A percentile compares a stretch with the other conserved stretches of the same genome.
These are phyloP conservation scores for Dissostichus mawsoni DNA, from an alignment of 2,113 vertebrate species.

Conservation along the genomic window DNA sequence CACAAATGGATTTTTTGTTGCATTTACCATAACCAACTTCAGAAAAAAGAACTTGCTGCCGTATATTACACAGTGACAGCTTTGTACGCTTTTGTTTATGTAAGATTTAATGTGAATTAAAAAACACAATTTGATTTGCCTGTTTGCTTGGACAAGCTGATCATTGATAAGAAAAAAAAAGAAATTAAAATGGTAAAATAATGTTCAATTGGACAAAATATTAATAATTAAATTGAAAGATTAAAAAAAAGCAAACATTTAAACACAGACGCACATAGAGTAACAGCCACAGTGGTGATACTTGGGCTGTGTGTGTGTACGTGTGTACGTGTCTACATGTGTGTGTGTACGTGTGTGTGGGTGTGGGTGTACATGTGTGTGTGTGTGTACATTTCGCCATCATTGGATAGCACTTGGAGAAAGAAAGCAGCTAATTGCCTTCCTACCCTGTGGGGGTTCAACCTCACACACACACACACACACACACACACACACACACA, in stretches of 20 bases:
- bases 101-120: not conserved
- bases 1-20: not conserved
- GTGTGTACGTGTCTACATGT: not conserved
- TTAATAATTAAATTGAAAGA: slow-evolving; percentile 20
- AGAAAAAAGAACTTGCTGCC: not conserved
- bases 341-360: not conserved
- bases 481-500: slow-evolving; percentile 1
- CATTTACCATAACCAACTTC: not conserved
- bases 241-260: slow-evolving; percentile 20
- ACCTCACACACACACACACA: not conserved
- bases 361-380: not conserved
- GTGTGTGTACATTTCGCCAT: slow-evolving; percentile 46
- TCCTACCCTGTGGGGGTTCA: slow-evolving; percentile 68
- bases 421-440: slow-evolving; percentile 80
- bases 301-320: too few relatives aligned
- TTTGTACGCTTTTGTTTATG: not conserved
- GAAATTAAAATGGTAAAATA: not conserved
- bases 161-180: not conserved
- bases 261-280: slow-evolving; percentile 23
- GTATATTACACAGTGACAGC: not conserved
- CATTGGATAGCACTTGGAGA: slow-evolving; percentile 65
- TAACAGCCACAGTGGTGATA: not conserved
- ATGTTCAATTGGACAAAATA: not conserved
- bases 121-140: not conserved
- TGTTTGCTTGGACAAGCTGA: not conserved